Percentiles rank a stretch among this genome's conserved stretches.
These are phyloP conservation scores for Limnephilus rhombicus DNA, from an alignment of 2,888 invertebrate genomes.

Conservation along the genomic window DNA sequence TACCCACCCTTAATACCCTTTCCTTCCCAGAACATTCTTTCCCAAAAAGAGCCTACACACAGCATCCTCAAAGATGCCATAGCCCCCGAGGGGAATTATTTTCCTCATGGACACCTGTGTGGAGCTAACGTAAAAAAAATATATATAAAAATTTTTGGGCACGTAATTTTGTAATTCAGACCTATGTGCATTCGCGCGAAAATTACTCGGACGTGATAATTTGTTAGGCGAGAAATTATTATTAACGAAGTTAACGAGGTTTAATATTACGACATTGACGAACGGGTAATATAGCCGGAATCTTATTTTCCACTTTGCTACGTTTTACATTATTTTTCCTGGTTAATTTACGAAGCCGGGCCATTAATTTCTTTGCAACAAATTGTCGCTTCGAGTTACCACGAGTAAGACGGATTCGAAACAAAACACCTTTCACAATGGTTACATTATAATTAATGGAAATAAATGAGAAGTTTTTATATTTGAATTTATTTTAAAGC, in stretches of 20 bases:
- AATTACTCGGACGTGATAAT: conserved; percentile 52
- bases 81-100: too few species aligned
- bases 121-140: neutral
- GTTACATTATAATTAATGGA: neutral
- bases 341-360: conserved; percentile 17
- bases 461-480: neutral
- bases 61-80: too few species aligned
- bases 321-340: conserved; percentile 40
- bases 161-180: neutral
- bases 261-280: conserved; percentile 63
- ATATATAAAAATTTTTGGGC: neutral
- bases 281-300: conserved; percentile 47
- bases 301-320: conserved; percentile 28
- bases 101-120: too few species aligned
- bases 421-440: neutral
- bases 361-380: conserved; percentile 5
- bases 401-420: neutral
- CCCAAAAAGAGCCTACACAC: too few species aligned
- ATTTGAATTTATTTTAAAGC: neutral
- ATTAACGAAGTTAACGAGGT: conserved; percentile 58
- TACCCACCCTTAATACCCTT: too few species aligned
- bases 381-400: neutral
- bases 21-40: too few species aligned
- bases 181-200: neutral
- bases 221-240: conserved; percentile 52